Conservation (phyloP, 1,140 invertebrate species). For the Bombus superbus region DNA sequence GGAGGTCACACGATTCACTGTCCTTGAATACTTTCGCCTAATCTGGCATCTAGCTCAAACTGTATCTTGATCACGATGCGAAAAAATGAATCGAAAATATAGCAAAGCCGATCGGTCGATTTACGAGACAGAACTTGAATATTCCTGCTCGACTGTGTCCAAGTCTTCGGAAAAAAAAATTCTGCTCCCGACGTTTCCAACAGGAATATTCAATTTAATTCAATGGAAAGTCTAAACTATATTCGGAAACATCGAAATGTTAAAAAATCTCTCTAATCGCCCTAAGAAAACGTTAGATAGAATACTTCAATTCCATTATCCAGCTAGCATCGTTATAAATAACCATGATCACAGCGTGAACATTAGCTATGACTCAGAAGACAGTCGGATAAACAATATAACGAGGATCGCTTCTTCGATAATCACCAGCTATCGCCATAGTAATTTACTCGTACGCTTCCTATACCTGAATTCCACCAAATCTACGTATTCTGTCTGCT, state of each 20-base stretch:
- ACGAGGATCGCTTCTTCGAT: background rate
- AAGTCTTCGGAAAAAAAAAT: background rate
- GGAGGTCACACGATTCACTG: slow-evolving; percentile 60
- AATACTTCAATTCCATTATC: background rate
- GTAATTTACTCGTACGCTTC: background rate
- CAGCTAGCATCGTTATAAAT: slow-evolving; percentile 20
- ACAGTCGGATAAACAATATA: too few relatives aligned
- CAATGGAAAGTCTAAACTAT: background rate
- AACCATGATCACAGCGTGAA: background rate
- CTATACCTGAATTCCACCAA: background rate
- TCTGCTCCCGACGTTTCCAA: background rate
- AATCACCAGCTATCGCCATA: background rate
- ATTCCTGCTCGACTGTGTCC: background rate
- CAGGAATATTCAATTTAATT: background rate
- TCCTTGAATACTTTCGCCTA: slow-evolving; percentile 71
- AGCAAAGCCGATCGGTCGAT: background rate
- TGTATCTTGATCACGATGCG: background rate
- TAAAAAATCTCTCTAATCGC: background rate
- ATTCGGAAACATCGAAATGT: too few relatives aligned
- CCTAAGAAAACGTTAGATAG: background rate
- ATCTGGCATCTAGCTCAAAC: slow-evolving; percentile 51
- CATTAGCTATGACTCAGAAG: slow-evolving; percentile 17
- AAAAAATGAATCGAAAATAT: background rate
- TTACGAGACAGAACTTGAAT: too few relatives aligned
- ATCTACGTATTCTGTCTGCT: background rate